These are phyloP conservation scores for Lasaia peninsularis DNA, from an alignment of 1,140 invertebrate species.

Conservation along the genomic window DNA sequence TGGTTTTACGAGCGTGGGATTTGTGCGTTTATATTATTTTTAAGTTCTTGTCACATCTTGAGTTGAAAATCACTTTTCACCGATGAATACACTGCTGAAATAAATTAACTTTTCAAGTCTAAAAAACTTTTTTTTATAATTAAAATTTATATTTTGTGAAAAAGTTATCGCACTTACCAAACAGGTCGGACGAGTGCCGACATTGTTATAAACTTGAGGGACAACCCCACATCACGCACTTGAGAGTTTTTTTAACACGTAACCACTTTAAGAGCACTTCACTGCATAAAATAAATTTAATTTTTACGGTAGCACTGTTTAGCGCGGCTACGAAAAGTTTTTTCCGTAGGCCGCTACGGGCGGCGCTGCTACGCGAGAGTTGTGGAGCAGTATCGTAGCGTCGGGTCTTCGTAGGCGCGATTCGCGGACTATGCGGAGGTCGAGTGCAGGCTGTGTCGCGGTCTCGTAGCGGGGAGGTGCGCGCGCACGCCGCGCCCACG, in stretches of 20 bases:
- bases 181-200: constrained; percentile 75
- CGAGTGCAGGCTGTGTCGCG: constrained; percentile 35
- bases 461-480: constrained; percentile 33
- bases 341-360: constrained; percentile 30
- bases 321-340: constrained; percentile 35
- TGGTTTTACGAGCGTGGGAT: constrained; percentile 76
- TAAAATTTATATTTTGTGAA: constrained; percentile 15
- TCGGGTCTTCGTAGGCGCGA: constrained; percentile 52
- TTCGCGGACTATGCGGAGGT: constrained; percentile 60
- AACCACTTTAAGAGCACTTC: constrained; percentile 36
- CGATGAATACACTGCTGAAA: constrained; percentile 63
- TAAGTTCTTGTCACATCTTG: constrained; percentile 58
- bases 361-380: constrained; percentile 8
- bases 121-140: constrained; percentile 17
- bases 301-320: constrained; percentile 37
- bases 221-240: constrained; percentile 65
- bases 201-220: constrained; percentile 63
- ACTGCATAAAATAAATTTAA: constrained; percentile 35
- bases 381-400: constrained; percentile 41
- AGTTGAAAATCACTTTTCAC: constrained; percentile 35
- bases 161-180: constrained; percentile 65
- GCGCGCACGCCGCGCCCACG: constrained; percentile 66
- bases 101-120: constrained; percentile 31
- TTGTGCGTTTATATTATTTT: constrained; percentile 66
- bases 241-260: constrained; percentile 35